Conservation (phyloP, 2,888 invertebrate species). For the Sarcophaga caerulescens region DNA sequence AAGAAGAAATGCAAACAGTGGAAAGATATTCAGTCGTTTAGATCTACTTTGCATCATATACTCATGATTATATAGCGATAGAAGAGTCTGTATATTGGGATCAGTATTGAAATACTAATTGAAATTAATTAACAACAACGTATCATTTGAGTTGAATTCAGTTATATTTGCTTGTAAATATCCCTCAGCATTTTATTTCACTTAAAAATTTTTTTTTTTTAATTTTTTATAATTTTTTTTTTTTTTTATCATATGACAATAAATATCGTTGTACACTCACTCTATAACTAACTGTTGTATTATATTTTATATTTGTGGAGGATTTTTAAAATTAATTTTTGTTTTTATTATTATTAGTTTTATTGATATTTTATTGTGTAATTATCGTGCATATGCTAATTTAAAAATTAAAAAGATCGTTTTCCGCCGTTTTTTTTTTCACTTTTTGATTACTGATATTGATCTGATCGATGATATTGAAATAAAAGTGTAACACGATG, state of each 20-base stretch:
- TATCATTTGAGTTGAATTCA: slow-evolving; percentile 33
- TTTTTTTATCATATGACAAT: slow-evolving; percentile 57
- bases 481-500: no score
- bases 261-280: slow-evolving; percentile 10
- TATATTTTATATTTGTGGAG: slow-evolving; percentile 1
- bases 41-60: no score
- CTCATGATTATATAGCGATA: no score
- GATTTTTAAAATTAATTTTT: slow-evolving; percentile 7
- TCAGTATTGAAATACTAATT: slow-evolving; percentile 52
- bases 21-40: no score
- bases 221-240: background rate
- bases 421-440: no score
- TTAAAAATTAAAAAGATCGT: slow-evolving; percentile 39
- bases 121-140: slow-evolving; percentile 59
- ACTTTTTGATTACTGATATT: no score
- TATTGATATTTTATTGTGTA: slow-evolving; percentile 54
- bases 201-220: background rate
- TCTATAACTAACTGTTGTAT: background rate
- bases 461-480: no score
- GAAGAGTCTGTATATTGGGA: background rate
- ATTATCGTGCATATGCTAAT: slow-evolving; percentile 54
- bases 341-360: slow-evolving; percentile 6
- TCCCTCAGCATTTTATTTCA: slow-evolving; percentile 13
- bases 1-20: no score
- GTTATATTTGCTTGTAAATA: slow-evolving; percentile 32